Evolutionary conservation across 1,140 invertebrate species (phyloP).

Genomic region (Drosophila suzukii): DNA sequence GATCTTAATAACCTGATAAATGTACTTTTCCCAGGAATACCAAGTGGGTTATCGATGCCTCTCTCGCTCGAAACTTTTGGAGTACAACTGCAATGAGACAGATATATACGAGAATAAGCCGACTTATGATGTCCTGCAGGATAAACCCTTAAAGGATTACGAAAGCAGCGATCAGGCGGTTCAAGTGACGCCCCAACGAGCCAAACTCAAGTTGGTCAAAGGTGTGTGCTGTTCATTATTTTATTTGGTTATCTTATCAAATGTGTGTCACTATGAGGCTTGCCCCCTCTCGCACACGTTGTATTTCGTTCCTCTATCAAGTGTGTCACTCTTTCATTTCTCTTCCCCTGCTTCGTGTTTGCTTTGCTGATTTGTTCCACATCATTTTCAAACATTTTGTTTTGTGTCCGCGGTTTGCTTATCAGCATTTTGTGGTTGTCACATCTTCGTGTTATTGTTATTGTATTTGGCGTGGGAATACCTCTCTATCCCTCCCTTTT

Average conservation of each 20-base stretch:
- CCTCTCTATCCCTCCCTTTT: neutral
- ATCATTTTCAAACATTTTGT: slow-evolving; percentile 54
- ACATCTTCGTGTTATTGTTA: slow-evolving; percentile 36
- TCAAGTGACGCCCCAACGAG: slow-evolving; percentile 87
- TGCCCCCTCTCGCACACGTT: neutral
- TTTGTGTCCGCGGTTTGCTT: slow-evolving; percentile 34
- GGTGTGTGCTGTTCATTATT: slow-evolving; percentile 31
- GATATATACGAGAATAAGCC: slow-evolving; percentile 75
- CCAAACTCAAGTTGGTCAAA: slow-evolving; percentile 86
- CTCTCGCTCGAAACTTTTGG: slow-evolving; percentile 48
- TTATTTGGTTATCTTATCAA: slow-evolving; percentile 38
- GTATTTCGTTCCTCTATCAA: neutral
- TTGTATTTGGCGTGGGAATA: slow-evolving; percentile 45
- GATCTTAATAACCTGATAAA: neutral
- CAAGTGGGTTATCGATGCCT: slow-evolving; percentile 64
- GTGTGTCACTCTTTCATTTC: slow-evolving; percentile 31
- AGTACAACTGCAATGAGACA: slow-evolving; percentile 56
- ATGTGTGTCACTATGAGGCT: slow-evolving; percentile 25
- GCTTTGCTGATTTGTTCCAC: slow-evolving; percentile 70
- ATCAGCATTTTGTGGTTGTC: slow-evolving; percentile 50
- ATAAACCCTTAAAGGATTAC: slow-evolving; percentile 84
- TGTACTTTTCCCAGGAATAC: slow-evolving; percentile 45
- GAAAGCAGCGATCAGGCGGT: slow-evolving; percentile 84
- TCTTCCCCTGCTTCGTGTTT: slow-evolving; percentile 42
- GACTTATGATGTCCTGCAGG: slow-evolving; percentile 55